A percentile compares a stretch with the other conserved stretches of the same genome.
Conservation (phyloP, 1,140 invertebrate genomes). For the Trigoniulus corallinus region DNA sequence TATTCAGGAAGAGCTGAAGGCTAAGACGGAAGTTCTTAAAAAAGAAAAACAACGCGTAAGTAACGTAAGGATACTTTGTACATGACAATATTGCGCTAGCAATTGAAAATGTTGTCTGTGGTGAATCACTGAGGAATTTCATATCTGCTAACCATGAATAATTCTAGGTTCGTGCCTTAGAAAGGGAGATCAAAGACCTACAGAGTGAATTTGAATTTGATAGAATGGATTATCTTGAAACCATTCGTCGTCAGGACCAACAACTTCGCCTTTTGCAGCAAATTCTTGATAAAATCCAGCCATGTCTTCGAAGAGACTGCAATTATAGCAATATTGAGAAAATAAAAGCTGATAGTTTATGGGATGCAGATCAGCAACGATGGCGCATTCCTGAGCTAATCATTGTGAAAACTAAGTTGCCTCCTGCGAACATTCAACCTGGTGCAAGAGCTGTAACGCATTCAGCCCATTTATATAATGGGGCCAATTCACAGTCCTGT, state of each 20-base stretch:
- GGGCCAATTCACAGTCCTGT: neutral
- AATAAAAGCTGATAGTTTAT: conserved; percentile 48
- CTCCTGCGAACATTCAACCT: conserved; percentile 34
- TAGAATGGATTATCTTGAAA: conserved; percentile 66
- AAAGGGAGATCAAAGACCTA: conserved; percentile 57
- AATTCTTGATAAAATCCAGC: conserved; percentile 50
- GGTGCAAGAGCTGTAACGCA: conserved; percentile 8
- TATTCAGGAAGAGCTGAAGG: conserved; percentile 55
- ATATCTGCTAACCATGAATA: too few species aligned
- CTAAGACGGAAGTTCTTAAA: conserved; percentile 50
- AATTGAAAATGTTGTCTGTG: too few species aligned
- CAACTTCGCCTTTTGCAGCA: conserved; percentile 49
- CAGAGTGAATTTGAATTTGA: conserved; percentile 72
- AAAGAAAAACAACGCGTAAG: conserved; percentile 46
- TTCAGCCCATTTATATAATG: neutral
- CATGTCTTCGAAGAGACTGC: conserved; percentile 51
- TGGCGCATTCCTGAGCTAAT: conserved; percentile 54
- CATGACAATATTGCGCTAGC: too few species aligned
- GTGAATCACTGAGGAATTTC: too few species aligned
- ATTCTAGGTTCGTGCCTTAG: conserved; percentile 41
- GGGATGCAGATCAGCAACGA: conserved; percentile 55
- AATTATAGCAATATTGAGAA: conserved; percentile 52
- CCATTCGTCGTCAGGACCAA: conserved; percentile 56
- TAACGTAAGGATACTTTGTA: too few species aligned
- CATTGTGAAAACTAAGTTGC: conserved; percentile 44